Evolutionary conservation across 2,888 invertebrate species (phyloP).

Genomic region (Tanypteryx hageni): DNA sequence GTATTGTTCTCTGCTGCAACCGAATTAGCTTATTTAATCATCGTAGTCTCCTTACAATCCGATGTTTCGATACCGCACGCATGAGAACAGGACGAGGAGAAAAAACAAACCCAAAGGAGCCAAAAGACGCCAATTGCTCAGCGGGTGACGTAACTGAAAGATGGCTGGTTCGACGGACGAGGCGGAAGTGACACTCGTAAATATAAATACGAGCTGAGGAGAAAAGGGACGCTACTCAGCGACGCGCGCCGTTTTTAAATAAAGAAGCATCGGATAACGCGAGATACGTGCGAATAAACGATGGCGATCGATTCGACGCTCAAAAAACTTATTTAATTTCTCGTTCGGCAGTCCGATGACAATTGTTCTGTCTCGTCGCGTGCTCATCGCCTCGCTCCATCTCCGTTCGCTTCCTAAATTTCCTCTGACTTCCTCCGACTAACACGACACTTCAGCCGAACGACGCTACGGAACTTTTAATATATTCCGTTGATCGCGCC

Average conservation of each 20-base stretch:
- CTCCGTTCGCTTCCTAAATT: neutral
- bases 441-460: neutral
- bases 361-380: neutral
- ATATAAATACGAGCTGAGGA: neutral
- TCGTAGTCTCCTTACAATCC: too few species aligned
- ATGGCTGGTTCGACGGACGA: neutral
- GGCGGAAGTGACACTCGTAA: neutral
- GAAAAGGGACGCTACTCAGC: neutral
- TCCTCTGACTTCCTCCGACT: neutral
- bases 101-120: neutral
- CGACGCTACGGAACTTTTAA: neutral
- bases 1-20: too few species aligned
- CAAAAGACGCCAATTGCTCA: neutral
- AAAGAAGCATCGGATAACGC: neutral
- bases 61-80: neutral
- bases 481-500: neutral
- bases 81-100: neutral
- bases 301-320: too few species aligned
- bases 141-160: neutral
- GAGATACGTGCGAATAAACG: too few species aligned
- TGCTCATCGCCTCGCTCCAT: neutral
- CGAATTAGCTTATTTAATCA: too few species aligned
- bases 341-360: neutral
- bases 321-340: neutral
- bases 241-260: neutral